Percentiles rank a stretch among this genome's conserved stretches.
Evolutionary conservation across 2,113 vertebrate species (phyloP).

Genomic region (Polypterus bichir): DNA sequence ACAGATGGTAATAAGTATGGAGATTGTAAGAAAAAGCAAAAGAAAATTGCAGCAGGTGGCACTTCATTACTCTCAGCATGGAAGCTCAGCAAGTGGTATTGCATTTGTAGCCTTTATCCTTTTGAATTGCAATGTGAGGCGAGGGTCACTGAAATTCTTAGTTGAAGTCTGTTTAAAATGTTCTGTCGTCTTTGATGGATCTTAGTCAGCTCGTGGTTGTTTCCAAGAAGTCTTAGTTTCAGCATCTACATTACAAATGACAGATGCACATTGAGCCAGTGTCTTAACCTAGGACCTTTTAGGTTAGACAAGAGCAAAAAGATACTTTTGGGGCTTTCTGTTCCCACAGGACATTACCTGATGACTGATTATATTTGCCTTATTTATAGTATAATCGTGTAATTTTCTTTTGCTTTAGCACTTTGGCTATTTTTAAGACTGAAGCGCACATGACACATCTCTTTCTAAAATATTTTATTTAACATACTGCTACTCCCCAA

Average conservation of each 20-base stretch:
- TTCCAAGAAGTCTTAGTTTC: neutral
- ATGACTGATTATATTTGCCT: neutral
- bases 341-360: neutral
- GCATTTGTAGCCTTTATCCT: neutral
- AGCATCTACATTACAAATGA: neutral
- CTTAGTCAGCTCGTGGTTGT: neutral
- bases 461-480: constrained; percentile 25
- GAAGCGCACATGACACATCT: constrained; percentile 17
- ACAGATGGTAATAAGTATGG: neutral
- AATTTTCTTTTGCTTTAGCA: neutral
- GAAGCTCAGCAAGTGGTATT: neutral
- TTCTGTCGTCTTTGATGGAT: neutral
- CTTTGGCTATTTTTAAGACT: constrained; percentile 6
- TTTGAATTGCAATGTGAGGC: neutral
- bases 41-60: neutral
- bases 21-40: neutral
- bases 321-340: neutral
- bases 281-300: neutral
- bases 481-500: constrained; percentile 38
- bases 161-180: neutral
- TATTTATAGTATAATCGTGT: neutral
- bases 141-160: neutral
- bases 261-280: neutral
- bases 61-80: neutral
- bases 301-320: neutral